Evolutionary conservation across 37 sponge, comb jelly and placozoan species (phyloP), one percentile per base, ranked within the genome.

Genomic region (Geodia barretti): DNA sequence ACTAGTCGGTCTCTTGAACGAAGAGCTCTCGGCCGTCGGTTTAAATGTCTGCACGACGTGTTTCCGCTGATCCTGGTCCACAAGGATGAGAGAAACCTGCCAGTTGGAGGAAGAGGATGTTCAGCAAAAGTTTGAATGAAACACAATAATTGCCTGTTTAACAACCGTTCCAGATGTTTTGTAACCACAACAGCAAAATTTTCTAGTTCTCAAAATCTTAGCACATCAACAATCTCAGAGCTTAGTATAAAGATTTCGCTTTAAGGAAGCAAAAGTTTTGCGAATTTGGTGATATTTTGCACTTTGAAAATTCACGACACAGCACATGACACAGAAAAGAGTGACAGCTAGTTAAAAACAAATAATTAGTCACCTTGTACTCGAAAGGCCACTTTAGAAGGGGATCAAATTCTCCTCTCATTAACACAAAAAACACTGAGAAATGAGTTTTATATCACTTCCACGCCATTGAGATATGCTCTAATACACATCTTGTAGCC

Each of bases 401-500:
- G 3, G 87, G 73, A 26, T 91, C 92, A 64, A 84, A 90, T 37
- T 91, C 92, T 41, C 92, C 92, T 64, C 70, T 91, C 87, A 91
- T 86, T 9, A 91, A n/a, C 4, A 90, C 86, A 73, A 90, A 84
- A 66, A 84, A 84, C 7, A 91, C 29, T 11, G 92, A 91, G 39
- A 91, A 74, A 65, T 87, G 86, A 1, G 76, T 76, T 5, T 64
- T 77, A 41, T 86, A 43, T 1, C 92, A 71, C 47, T 62, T 4
- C 92, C 92, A 79, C 92, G 20, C 92, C 92, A 86, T 91, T 86
- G 30, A 91, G 74, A 59, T 86, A 91, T 0, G 81, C 79, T 38
- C 87, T 67, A 29, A 86, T 72, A 58, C 92, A 91, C 87, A 91
- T 86, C 79, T 91, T 91, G 78, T 91, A 91, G 29, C 92, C 92